Evolutionary conservation across 2,888 invertebrate genomes (phyloP).

Genomic region (Azorinus chamasolen): DNA sequence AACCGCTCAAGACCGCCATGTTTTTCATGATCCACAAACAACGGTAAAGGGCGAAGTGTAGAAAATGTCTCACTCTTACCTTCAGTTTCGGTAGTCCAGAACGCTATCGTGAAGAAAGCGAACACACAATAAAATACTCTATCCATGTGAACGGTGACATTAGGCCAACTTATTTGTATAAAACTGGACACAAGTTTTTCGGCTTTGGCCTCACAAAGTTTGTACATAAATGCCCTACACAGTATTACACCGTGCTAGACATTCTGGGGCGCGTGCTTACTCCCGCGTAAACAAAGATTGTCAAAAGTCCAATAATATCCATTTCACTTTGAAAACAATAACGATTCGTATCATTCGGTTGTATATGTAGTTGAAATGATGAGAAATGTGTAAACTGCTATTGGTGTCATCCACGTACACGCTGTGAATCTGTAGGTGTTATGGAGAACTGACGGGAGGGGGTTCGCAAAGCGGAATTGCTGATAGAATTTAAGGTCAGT

Average conservation of each 20-base stretch:
- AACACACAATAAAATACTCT: constrained; percentile 49
- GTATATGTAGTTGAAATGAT: no score
- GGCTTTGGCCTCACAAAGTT: constrained; percentile 30
- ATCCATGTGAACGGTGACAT: constrained; percentile 56
- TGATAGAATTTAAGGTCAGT: constrained; percentile 58
- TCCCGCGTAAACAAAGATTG: constrained; percentile 16
- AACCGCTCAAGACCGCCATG: no score
- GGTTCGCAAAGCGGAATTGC: constrained; percentile 8
- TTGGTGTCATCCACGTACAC: no score
- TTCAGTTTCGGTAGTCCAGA: no score
- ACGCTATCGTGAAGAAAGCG: constrained; percentile 44
- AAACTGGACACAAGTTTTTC: constrained; percentile 41
- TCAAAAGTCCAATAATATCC: no score
- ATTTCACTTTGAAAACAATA: no score
- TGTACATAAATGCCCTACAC: constrained; percentile 49
- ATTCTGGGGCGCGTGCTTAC: constrained; percentile 43
- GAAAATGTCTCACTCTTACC: no score
- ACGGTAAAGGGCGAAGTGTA: no score
- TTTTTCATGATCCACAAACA: no score
- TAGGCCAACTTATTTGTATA: constrained; percentile 47
- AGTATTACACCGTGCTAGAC: constrained; percentile 41
- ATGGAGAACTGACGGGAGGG: background rate
- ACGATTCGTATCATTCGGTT: no score
- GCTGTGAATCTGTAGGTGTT: no score
- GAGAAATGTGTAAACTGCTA: no score